Evolutionary conservation across 2,888 invertebrate genomes (phyloP).

Genomic region (Steinernema hermaphroditum): DNA sequence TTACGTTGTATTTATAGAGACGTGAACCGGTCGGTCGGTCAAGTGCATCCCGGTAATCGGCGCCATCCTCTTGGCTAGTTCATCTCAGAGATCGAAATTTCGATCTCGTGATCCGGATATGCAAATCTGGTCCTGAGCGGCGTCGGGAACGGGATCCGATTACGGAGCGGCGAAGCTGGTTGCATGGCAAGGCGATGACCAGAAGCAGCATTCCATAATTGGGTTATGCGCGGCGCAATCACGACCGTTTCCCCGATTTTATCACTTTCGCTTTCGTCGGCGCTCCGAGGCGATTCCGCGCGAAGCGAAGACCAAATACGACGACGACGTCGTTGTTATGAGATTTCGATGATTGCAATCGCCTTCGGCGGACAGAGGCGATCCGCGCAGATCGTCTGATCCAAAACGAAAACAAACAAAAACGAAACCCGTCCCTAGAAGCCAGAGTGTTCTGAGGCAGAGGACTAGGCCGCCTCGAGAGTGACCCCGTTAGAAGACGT

Average conservation of each 20-base stretch:
- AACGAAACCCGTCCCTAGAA: background rate
- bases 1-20: too few species aligned
- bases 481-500: conserved; percentile 3
- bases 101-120: conserved; percentile 8
- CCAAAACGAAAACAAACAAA: conserved; percentile 5
- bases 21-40: too few species aligned
- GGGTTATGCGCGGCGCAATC: conserved; percentile 25
- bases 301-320: conserved; percentile 19
- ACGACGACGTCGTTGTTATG: background rate
- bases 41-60: too few species aligned
- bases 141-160: background rate
- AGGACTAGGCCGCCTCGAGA: background rate
- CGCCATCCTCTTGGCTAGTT: too few species aligned
- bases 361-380: conserved; percentile 10
- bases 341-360: conserved; percentile 25
- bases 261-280: conserved; percentile 23
- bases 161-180: background rate
- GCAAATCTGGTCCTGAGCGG: conserved; percentile 1
- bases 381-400: background rate
- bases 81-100: background rate
- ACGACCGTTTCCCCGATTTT: conserved; percentile 20
- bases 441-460: too few species aligned
- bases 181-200: background rate
- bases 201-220: conserved; percentile 21
- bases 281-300: background rate